Evolutionary conservation across 2,888 invertebrate genomes (phyloP), one percentile per base, ranked within the genome.

Genomic region (Netelia melanura): DNA sequence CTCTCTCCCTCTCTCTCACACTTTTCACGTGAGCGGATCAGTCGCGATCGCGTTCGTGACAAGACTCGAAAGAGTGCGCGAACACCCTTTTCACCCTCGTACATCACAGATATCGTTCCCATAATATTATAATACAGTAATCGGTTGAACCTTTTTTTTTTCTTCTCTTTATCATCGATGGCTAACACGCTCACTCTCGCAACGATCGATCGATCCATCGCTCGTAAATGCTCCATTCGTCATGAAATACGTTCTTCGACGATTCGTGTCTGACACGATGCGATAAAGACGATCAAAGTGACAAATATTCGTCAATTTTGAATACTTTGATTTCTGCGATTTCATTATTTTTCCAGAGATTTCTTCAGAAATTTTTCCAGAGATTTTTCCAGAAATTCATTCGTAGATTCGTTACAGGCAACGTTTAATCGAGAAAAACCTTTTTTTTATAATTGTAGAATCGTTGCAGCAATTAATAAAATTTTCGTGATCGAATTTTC

Each of bases 1-100:
- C 11, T 11, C 30, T 64, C 52, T 52, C 52, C 25, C 25, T 52
- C 52, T 52, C 52, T 52, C 30, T 52, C n/a, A 14, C 52, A 2
- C 65, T 78, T n/a, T 48, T 61, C 84, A 70, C 78, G 78, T 70
- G 81, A 81, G 88, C 88, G 89, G 90, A 91, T 92, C 88, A 90
- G 74, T 86, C 87, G 83, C 84, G 89, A 90, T 89, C 88, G 87
- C 83, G 84, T 89, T 89, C 92, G 92, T 92, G 92, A 91, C 90
- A 86, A 85, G 91, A 91, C 89, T 91, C 87, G 81, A 80, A 58
- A 87, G 72, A 82, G 78, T 54, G 11, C 38, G 30, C 52, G 14
- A 44, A 62, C 68, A 44, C 62, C 68, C 61, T 74, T 30, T 64
- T 74, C 48, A 25, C 38, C 71, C 72, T 58, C 81, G 48, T 54